Conservation (phyloP, 30 jellyfish, hydroid and myxozoan species). For the Aurelia sp. region DNA sequence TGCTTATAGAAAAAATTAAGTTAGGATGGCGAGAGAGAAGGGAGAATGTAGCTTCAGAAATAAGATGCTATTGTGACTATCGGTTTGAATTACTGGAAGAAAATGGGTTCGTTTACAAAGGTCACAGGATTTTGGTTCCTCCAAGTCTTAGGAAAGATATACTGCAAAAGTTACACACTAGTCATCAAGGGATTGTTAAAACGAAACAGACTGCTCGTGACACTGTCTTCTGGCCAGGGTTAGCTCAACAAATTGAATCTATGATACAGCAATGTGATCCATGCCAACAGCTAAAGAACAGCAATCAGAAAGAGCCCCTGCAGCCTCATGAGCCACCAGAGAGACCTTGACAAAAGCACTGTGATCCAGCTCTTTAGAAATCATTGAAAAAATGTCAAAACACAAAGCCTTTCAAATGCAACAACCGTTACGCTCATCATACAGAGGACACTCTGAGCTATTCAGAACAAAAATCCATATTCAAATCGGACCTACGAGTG, state of each 20-base stretch:
- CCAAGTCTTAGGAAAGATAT: no score
- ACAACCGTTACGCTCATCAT: no score
- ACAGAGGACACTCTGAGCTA: no score
- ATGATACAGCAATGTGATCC: constrained; percentile 20
- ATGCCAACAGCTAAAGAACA: constrained; percentile 3
- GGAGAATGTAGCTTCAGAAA: neutral
- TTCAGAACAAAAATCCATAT: no score
- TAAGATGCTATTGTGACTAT: constrained; percentile 14
- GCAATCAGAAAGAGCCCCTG: constrained; percentile 48
- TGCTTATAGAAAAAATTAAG: neutral
- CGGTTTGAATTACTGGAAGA: constrained; percentile 6
- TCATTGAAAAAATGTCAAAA: no score
- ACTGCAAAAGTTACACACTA: constrained; percentile 19
- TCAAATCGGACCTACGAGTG: no score
- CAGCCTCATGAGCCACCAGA: constrained; percentile 46
- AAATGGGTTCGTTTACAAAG: no score
- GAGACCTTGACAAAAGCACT: constrained; percentile 52
- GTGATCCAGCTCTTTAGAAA: no score
- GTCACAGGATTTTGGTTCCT: no score
- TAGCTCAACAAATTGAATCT: constrained; percentile 15
- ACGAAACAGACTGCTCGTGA: constrained; percentile 29
- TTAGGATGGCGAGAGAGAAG: constrained; percentile 4
- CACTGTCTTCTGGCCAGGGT: constrained; percentile 48
- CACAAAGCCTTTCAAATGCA: no score
- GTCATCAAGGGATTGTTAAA: constrained; percentile 37